Percentiles rank a stretch among this genome's conserved stretches.
These are phyloP conservation scores for Drosophila nigromelanica DNA, from an alignment of 1,140 invertebrate species.

Conservation along the genomic window DNA sequence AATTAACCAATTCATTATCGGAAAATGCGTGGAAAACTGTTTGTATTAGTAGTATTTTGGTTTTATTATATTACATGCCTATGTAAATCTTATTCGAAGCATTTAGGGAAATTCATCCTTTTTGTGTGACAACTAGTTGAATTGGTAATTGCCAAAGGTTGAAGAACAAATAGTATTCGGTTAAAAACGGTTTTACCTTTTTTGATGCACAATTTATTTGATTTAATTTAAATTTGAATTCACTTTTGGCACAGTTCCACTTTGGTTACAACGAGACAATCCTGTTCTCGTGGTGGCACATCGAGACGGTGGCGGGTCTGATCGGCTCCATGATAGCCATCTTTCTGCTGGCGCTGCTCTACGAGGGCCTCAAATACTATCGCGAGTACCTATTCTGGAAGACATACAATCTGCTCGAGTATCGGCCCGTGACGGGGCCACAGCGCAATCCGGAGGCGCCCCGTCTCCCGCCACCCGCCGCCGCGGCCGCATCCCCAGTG, in stretches of 20 bases:
- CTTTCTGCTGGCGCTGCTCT: constrained; percentile 92
- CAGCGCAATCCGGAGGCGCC: constrained; percentile 87
- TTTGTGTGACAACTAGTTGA: no score
- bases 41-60: background rate
- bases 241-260: constrained; percentile 90
- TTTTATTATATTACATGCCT: no score
- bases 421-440: constrained; percentile 88
- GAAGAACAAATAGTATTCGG: no score
- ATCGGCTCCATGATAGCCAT: constrained; percentile 94
- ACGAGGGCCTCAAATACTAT: constrained; percentile 96
- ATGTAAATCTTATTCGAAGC: no score
- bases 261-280: constrained; percentile 89
- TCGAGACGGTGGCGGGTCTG: constrained; percentile 89
- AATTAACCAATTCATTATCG: no score
- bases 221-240: background rate
- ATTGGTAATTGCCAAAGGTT: no score
- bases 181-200: no score
- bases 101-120: no score
- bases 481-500: constrained; percentile 85
- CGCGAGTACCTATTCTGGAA: constrained; percentile 93
- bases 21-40: background rate
- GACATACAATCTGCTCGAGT: constrained; percentile 89
- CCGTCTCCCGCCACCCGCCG: constrained; percentile 62
- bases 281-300: constrained; percentile 92
- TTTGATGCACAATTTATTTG: background rate